Conservation (phyloP, 2,113 vertebrate genomes). For the Carlito syrichta region DNA sequence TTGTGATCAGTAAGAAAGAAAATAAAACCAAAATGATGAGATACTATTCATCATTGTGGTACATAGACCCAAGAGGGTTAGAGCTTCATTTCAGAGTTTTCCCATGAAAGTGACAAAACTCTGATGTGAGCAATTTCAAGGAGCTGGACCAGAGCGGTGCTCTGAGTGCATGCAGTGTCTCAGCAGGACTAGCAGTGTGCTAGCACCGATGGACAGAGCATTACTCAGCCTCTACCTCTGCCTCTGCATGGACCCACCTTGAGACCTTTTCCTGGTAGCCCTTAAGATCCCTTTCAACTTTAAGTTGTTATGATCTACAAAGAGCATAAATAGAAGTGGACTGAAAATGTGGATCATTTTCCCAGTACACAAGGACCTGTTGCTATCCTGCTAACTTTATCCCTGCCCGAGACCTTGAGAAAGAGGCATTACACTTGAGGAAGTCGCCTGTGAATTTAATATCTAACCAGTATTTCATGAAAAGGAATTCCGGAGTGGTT, state of each 20-base stretch:
- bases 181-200: fast-evolving
- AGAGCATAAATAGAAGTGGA: not conserved
- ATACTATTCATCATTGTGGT: not conserved
- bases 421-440: not conserved
- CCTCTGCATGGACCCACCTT: fast-evolving
- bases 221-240: fast-evolving
- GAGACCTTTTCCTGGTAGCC: not conserved
- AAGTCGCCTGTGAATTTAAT: not conserved
- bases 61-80: not conserved
- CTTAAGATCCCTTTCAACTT: not conserved
- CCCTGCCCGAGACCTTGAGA: not conserved
- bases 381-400: not conserved
- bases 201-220: fast-evolving
- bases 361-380: too few species aligned
- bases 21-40: not conserved
- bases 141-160: fast-evolving
- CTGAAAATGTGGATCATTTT: not conserved
- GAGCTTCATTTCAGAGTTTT: not conserved
- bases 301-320: not conserved
- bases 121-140: not conserved
- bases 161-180: fast-evolving
- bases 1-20: not conserved
- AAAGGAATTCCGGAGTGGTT: not conserved
- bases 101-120: not conserved
- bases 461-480: not conserved